These are phyloP conservation scores for Brachymystax lenok DNA, from an alignment of 2,797 vertebrate species.

Conservation along the genomic window DNA sequence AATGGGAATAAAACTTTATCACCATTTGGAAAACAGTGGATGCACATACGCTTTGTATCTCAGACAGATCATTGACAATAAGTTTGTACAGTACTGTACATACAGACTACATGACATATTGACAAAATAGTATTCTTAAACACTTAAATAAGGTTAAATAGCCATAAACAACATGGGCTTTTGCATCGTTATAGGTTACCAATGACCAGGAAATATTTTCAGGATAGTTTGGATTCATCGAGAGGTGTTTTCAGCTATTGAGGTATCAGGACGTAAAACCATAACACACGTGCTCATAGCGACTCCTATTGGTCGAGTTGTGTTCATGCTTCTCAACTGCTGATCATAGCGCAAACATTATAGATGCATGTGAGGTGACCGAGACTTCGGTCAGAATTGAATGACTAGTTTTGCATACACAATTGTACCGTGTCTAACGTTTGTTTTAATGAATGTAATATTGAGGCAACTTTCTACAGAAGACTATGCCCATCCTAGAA, in stretches of 20 bases:
- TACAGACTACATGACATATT: neutral
- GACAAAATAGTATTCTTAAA: neutral
- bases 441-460: neutral
- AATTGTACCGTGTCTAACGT: neutral
- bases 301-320: slow-evolving; percentile 29
- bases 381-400: neutral
- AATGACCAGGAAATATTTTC: neutral
- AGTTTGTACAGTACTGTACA: neutral
- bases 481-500: neutral
- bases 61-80: neutral
- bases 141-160: neutral
- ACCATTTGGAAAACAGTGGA: slow-evolving; percentile 4
- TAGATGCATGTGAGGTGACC: neutral
- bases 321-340: neutral
- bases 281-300: slow-evolving; percentile 17
- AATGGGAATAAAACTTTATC: neutral
- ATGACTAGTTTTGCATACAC: neutral
- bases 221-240: neutral
- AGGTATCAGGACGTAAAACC: neutral
- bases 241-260: neutral
- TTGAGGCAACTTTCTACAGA: neutral
- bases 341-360: neutral
- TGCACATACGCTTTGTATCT: neutral
- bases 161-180: neutral
- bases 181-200: neutral